Percentiles rank a stretch among this genome's conserved stretches.
phyloP scores from a whole-genome alignment of 2,113 vertebrate genomes.

The Acinonyx jubatus region DNA sequence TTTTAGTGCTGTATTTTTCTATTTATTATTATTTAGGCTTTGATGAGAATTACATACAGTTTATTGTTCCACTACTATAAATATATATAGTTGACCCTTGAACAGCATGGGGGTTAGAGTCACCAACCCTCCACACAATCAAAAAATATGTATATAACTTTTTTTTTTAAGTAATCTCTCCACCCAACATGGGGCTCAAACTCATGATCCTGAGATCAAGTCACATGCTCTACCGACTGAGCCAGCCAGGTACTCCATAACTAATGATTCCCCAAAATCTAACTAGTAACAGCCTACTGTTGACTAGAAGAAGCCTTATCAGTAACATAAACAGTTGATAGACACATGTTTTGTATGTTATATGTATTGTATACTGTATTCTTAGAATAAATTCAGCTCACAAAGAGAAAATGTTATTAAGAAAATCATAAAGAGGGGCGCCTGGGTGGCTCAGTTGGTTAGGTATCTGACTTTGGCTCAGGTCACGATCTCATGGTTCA shows the following conservation, averaged over 20 bases:
- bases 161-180: neutral
- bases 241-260: neutral
- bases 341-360: neutral
- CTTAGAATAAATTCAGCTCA: neutral
- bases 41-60: neutral
- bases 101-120: neutral
- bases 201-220: neutral
- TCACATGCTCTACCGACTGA: neutral
- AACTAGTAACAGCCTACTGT: neutral
- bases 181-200: neutral
- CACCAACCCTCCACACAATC: neutral
- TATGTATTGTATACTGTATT: neutral
- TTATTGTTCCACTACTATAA: neutral
- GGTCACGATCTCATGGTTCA: too few species aligned
- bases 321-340: neutral
- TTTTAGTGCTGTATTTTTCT: neutral
- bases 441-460: too few species aligned
- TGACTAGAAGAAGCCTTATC: neutral
- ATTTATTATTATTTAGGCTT: slow-evolving; percentile 8
- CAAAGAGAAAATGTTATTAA: neutral
- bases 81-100: neutral
- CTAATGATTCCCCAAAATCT: neutral
- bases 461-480: too few species aligned
- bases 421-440: neutral
- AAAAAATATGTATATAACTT: neutral